Conservation (phyloP, 2,888 invertebrate genomes). For the Hypomecis atomaria region DNA sequence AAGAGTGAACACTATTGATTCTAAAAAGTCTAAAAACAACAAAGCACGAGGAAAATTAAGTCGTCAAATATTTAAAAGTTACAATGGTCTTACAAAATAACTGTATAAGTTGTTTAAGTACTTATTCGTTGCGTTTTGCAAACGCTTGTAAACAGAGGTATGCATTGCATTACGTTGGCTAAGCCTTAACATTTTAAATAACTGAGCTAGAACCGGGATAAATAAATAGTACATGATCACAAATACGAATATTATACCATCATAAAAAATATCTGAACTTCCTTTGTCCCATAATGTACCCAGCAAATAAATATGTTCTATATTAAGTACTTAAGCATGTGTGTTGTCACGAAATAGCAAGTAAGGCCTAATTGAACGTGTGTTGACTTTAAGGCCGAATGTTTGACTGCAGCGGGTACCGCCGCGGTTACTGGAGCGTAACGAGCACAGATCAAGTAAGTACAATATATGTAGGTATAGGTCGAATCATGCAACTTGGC, state of each 20-base stretch:
- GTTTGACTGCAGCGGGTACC: not conserved
- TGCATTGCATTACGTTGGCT: not conserved
- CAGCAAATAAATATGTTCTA: not conserved
- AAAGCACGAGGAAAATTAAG: conserved; percentile 11
- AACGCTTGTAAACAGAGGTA: not conserved
- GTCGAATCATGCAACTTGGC: no score
- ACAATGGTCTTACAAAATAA: not conserved
- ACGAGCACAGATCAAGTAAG: not conserved
- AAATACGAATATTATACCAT: no score
- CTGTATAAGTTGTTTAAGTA: not conserved
- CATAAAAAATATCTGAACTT: not conserved
- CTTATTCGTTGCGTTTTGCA: conserved; percentile 1
- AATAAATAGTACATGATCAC: not conserved
- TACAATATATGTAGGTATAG: no score
- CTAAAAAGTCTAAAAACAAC: conserved; percentile 11
- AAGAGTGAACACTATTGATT: conserved; percentile 20
- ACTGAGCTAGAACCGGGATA: not conserved
- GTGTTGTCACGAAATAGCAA: conserved; percentile 12
- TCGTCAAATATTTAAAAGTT: conserved; percentile 7
- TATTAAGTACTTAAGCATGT: not conserved
- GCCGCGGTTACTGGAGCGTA: not conserved
- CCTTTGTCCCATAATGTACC: not conserved
- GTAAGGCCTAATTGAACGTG: conserved; percentile 7
- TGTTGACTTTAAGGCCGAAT: conserved; percentile 23
- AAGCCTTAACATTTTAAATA: not conserved